These are phyloP conservation scores for Craseonycteris thonglongyai DNA, from an alignment of 2,113 vertebrate genomes.

Conservation along the genomic window DNA sequence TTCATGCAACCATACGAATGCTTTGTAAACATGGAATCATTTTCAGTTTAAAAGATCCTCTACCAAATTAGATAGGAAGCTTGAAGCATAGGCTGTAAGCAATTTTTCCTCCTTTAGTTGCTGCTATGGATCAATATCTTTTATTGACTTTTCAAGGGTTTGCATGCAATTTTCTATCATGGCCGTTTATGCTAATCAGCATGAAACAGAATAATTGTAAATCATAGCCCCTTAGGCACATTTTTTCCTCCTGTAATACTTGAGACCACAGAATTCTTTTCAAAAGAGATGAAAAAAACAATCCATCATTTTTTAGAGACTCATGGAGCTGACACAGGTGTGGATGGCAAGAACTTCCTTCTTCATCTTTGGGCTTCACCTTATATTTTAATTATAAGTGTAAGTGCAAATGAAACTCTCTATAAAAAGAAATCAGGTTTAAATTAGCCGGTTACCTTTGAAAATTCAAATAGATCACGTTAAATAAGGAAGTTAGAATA, in stretches of 20 bases:
- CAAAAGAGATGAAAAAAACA: slow-evolving; percentile 39
- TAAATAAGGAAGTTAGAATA: slow-evolving; percentile 18
- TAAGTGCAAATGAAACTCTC: not conserved
- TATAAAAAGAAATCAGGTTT: not conserved
- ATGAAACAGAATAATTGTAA: slow-evolving; percentile 36
- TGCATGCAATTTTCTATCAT: slow-evolving; percentile 59
- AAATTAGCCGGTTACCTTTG: slow-evolving; percentile 29
- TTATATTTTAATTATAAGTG: not conserved
- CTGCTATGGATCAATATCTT: not conserved
- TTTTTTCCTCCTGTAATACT: slow-evolving; percentile 4
- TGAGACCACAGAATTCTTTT: slow-evolving; percentile 29
- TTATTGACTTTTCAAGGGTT: slow-evolving; percentile 41
- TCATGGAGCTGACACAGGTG: not conserved
- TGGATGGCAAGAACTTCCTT: not conserved
- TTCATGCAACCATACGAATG: not conserved
- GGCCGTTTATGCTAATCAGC: slow-evolving; percentile 35
- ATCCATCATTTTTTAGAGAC: slow-evolving; percentile 64
- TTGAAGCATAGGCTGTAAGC: not conserved
- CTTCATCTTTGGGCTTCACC: not conserved
- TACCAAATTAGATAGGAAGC: slow-evolving; percentile 15
- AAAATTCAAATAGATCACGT: slow-evolving; percentile 16
- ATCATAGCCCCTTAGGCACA: slow-evolving; percentile 45
- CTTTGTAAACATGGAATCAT: not conserved
- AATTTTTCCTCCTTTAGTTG: not conserved
- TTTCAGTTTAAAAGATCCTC: slow-evolving; percentile 22